A percentile compares a stretch with the other conserved stretches of the same genome.
Evolutionary conservation across 2,888 invertebrate species (phyloP).

Genomic region (Harmothoe impar): DNA sequence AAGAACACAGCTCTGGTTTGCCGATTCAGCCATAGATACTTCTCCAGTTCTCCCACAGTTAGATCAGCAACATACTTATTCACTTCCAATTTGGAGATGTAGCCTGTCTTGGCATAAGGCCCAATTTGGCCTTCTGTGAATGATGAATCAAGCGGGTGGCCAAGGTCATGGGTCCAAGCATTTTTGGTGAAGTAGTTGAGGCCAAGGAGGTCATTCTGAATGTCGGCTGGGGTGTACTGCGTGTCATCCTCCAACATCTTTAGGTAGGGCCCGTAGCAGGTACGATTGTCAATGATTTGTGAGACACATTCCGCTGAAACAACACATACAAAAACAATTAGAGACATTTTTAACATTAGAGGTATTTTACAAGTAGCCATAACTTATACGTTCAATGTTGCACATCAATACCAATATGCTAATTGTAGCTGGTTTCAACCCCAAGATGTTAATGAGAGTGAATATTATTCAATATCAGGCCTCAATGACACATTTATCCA

Average conservation of each 20-base stretch:
- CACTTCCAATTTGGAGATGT: constrained; percentile 20
- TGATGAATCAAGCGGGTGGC: not conserved
- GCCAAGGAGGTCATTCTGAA: not conserved
- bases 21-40: constrained; percentile 50
- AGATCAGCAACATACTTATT: constrained; percentile 9
- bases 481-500: too few relatives aligned
- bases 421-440: too few relatives aligned
- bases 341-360: too few relatives aligned
- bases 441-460: too few relatives aligned
- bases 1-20: constrained; percentile 61
- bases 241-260: not conserved
- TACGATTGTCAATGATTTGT: not conserved
- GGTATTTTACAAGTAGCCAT: too few relatives aligned
- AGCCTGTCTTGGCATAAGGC: constrained; percentile 18
- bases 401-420: too few relatives aligned
- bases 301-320: not conserved
- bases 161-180: constrained; percentile 20
- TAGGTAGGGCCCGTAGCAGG: constrained; percentile 15
- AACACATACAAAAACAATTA: too few relatives aligned
- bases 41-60: constrained; percentile 39
- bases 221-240: not conserved
- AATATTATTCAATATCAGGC: too few relatives aligned
- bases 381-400: too few relatives aligned
- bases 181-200: constrained; percentile 13
- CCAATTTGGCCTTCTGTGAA: not conserved